phyloP scores from a whole-genome alignment of 1,140 invertebrate genomes.

The Drosophila biarmipes region DNA sequence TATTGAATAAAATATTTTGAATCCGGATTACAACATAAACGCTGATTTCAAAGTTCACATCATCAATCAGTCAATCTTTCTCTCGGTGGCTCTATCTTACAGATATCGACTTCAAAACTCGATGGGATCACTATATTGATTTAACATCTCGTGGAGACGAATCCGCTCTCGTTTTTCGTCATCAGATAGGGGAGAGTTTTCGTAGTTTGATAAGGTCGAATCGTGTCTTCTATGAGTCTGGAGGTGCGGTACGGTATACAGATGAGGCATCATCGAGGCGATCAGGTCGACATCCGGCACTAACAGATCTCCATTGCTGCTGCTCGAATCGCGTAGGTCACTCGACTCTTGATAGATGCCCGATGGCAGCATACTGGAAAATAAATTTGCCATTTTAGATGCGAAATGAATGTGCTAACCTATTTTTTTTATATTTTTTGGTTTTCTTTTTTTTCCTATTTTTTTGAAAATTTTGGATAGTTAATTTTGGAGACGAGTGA shows the following conservation, averaged over 20 bases:
- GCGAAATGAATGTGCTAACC: background rate
- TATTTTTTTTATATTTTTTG: background rate
- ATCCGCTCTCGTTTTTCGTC: slow-evolving; percentile 45
- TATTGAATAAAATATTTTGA: background rate
- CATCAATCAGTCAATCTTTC: background rate
- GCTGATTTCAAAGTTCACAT: background rate
- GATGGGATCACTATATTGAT: background rate
- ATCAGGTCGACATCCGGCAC: slow-evolving; percentile 3
- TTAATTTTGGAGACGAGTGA: slow-evolving; percentile 15
- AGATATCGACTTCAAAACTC: background rate
- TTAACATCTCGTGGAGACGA: slow-evolving; percentile 6
- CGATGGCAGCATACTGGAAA: slow-evolving; percentile 35
- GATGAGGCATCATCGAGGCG: slow-evolving; percentile 1
- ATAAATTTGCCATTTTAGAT: slow-evolving; percentile 40
- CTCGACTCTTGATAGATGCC: slow-evolving; percentile 7
- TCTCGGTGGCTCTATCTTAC: background rate
- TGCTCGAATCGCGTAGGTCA: slow-evolving; percentile 1
- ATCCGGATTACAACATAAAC: background rate
- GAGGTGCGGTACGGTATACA: background rate
- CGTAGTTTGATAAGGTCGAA: background rate
- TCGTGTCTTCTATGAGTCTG: too few relatives aligned
- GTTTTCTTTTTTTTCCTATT: background rate
- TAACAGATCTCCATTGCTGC: background rate
- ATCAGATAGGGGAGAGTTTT: slow-evolving; percentile 41
- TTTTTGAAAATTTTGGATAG: slow-evolving; percentile 29